Evolutionary conservation across 2,888 invertebrate genomes (phyloP).

Genomic region (Fragum whitleyi): DNA sequence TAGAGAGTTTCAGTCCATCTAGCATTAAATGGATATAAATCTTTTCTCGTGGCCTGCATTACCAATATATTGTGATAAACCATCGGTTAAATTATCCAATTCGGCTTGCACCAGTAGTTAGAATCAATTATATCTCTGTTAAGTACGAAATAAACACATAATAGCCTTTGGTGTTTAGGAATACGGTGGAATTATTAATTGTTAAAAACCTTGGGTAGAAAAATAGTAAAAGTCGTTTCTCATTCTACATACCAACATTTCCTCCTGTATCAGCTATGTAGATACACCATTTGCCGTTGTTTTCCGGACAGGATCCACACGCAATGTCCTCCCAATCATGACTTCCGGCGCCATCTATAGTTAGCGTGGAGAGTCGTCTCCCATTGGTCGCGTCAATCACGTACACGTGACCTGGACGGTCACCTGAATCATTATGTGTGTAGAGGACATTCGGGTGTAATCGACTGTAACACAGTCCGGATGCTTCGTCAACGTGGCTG

Average conservation of each 20-base stretch:
- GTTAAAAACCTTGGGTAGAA: too few relatives aligned
- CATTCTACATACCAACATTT: constrained; percentile 35
- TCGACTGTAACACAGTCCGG: constrained; percentile 64
- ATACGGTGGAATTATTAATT: too few relatives aligned
- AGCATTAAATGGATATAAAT: too few relatives aligned
- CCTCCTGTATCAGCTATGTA: constrained; percentile 64
- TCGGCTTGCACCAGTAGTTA: too few relatives aligned
- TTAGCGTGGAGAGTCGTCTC: constrained; percentile 36
- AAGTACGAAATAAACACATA: too few relatives aligned
- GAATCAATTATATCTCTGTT: too few relatives aligned
- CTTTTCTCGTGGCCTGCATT: too few relatives aligned
- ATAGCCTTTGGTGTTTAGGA: too few relatives aligned
- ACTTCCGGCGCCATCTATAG: constrained; percentile 48
- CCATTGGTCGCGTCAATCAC: constrained; percentile 44
- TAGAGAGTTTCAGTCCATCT: too few relatives aligned
- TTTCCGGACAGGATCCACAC: constrained; percentile 59
- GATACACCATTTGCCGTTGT: constrained; percentile 35
- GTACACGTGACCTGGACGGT: constrained; percentile 34
- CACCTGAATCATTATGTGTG: constrained; percentile 68
- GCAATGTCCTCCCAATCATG: constrained; percentile 70
- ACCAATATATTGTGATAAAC: too few relatives aligned
- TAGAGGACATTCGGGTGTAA: constrained; percentile 59
- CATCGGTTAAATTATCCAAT: too few relatives aligned
- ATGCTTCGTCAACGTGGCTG: constrained; percentile 54
- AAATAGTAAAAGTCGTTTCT: too few relatives aligned